Percentiles rank a stretch among this genome's conserved stretches.
These are phyloP conservation scores for Cyanocitta stelleri DNA, from an alignment of 2,113 vertebrate species.

Conservation along the genomic window DNA sequence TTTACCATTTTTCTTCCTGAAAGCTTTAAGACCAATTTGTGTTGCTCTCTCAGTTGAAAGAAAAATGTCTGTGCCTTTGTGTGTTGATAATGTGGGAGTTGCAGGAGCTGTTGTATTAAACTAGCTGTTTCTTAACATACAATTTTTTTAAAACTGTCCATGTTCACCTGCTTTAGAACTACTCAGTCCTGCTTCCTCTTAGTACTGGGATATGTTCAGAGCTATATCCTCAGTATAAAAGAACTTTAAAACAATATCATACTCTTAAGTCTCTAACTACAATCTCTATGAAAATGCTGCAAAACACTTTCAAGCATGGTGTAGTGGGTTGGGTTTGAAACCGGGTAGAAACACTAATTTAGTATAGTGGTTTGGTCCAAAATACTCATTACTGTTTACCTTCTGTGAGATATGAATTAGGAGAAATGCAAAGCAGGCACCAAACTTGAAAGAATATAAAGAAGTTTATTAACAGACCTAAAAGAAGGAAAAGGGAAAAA, in stretches of 20 bases:
- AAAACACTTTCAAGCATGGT: neutral
- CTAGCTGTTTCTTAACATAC: neutral
- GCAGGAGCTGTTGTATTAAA: neutral
- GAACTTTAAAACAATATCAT: neutral
- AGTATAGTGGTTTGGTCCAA: too few relatives aligned
- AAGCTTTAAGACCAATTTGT: constrained; percentile 54
- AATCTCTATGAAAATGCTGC: neutral
- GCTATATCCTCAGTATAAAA: neutral
- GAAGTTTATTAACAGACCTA: too few relatives aligned
- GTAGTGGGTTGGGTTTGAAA: too few relatives aligned
- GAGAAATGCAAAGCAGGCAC: too few relatives aligned
- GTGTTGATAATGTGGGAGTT: neutral
- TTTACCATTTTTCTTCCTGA: constrained; percentile 63
- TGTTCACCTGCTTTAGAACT: neutral
- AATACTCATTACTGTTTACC: too few relatives aligned
- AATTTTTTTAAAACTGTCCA: neutral
- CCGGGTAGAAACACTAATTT: too few relatives aligned
- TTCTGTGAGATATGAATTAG: too few relatives aligned
- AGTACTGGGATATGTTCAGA: neutral
- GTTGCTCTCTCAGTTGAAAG: neutral
- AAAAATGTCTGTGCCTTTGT: neutral
- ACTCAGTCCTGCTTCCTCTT: neutral
- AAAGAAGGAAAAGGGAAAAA: too few relatives aligned
- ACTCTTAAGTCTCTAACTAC: neutral
- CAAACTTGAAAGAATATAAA: too few relatives aligned